Conservation (phyloP, 2,888 invertebrate species). For the Osedax fenrisi region DNA sequence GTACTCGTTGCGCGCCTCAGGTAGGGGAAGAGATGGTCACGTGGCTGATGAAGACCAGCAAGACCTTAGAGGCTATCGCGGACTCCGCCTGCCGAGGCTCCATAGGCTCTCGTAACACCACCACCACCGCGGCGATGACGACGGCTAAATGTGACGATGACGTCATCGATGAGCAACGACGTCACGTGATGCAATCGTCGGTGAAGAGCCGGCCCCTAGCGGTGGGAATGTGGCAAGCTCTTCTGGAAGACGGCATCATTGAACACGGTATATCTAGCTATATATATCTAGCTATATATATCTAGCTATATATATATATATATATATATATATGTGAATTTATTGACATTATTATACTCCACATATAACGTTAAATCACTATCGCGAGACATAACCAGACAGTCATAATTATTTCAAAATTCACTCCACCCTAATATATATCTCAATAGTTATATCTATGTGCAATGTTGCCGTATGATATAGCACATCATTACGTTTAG, state of each 20-base stretch:
- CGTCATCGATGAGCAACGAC: neutral
- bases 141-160: neutral
- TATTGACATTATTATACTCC: no score
- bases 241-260: constrained; percentile 68
- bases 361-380: no score
- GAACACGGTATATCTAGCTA: constrained; percentile 59
- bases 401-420: no score
- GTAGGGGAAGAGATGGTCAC: neutral
- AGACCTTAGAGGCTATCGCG: neutral
- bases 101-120: neutral
- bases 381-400: no score
- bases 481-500: no score
- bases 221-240: constrained; percentile 70
- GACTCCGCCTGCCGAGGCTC: no score
- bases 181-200: constrained; percentile 52
- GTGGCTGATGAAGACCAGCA: neutral
- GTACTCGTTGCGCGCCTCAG: neutral
- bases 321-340: no score
- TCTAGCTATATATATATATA: no score
- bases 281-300: no score
- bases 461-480: no score
- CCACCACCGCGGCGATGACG: neutral
- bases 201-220: constrained; percentile 62
- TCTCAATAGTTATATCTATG: no score
- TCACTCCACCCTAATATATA: no score